Percentiles rank a stretch among this genome's conserved stretches.
Evolutionary conservation across 2,113 vertebrate species (phyloP).

Genomic region (Gulo gulo): DNA sequence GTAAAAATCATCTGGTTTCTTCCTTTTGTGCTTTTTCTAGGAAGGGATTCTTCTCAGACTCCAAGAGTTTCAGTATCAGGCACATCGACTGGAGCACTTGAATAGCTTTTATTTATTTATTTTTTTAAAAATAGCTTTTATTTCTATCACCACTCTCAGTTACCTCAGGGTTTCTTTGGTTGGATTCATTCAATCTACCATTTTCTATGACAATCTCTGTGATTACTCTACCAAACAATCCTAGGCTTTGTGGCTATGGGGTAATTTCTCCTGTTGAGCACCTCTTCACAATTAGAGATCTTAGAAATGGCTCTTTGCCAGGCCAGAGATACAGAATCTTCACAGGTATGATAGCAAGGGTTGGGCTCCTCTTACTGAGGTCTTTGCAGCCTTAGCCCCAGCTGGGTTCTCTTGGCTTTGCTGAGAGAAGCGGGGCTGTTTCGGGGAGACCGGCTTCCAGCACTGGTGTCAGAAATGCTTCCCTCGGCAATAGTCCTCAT

Average conservation of each 20-base stretch:
- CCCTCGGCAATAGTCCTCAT: not conserved
- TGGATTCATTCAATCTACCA: not conserved
- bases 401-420: conserved; percentile 50
- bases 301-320: conserved; percentile 86
- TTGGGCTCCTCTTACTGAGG: conserved; percentile 35
- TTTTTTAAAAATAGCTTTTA: no score
- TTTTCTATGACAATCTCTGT: not conserved
- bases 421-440: conserved; percentile 1
- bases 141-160: conserved; percentile 39
- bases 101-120: not conserved
- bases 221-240: not conserved
- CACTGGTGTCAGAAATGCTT: not conserved
- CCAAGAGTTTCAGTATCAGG: conserved; percentile 82
- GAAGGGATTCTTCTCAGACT: conserved; percentile 86
- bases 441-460: not conserved
- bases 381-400: not conserved
- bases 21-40: conserved; percentile 80
- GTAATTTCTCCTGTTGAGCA: not conserved
- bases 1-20: conserved; percentile 65
- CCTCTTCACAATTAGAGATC: conserved; percentile 66
- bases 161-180: conserved; percentile 43
- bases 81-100: conserved; percentile 14
- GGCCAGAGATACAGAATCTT: conserved; percentile 84
- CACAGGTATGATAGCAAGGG: conserved; percentile 70
- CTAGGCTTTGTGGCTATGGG: not conserved